Percentiles rank a stretch among this genome's conserved stretches.
These are phyloP conservation scores for Drosophila birchii DNA, from an alignment of 2,888 invertebrate genomes.

Conservation along the genomic window DNA sequence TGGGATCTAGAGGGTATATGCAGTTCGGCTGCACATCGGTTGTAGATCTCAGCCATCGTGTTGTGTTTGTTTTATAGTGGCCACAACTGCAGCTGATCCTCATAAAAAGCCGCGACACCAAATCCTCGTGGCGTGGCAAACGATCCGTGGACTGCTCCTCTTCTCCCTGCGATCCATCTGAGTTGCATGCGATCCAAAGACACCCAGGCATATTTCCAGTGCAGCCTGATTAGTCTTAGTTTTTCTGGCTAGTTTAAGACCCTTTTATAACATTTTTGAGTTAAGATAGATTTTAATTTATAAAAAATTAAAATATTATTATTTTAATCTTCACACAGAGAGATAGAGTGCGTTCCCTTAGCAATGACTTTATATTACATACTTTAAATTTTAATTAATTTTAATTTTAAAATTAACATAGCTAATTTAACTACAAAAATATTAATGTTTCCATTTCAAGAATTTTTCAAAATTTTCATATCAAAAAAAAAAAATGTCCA, in stretches of 20 bases:
- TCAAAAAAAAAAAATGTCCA: too few relatives aligned
- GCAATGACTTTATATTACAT: too few relatives aligned
- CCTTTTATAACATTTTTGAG: too few relatives aligned
- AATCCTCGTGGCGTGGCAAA: constrained; percentile 75
- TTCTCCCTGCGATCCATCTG: constrained; percentile 14
- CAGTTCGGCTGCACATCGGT: constrained; percentile 18
- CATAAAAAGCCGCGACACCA: constrained; percentile 79
- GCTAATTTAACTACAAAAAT: too few relatives aligned
- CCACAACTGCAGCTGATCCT: constrained; percentile 78
- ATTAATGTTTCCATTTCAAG: too few relatives aligned
- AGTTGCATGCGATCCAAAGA: constrained; percentile 49
- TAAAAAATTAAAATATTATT: background rate
- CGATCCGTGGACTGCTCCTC: constrained; percentile 65
- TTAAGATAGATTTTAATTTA: too few relatives aligned
- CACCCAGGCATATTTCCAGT: background rate
- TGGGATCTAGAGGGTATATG: constrained; percentile 28
- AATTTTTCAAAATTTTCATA: too few relatives aligned
- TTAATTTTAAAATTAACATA: too few relatives aligned
- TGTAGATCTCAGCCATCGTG: constrained; percentile 32
- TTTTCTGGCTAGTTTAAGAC: background rate
- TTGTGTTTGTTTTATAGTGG: constrained; percentile 68
- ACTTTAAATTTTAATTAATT: too few relatives aligned
- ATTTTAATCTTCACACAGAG: too few relatives aligned
- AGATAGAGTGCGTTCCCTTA: too few relatives aligned
- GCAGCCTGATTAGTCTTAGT: background rate